Conservation (phyloP, 1,140 invertebrate species). For the Sitophilus oryzae region DNA sequence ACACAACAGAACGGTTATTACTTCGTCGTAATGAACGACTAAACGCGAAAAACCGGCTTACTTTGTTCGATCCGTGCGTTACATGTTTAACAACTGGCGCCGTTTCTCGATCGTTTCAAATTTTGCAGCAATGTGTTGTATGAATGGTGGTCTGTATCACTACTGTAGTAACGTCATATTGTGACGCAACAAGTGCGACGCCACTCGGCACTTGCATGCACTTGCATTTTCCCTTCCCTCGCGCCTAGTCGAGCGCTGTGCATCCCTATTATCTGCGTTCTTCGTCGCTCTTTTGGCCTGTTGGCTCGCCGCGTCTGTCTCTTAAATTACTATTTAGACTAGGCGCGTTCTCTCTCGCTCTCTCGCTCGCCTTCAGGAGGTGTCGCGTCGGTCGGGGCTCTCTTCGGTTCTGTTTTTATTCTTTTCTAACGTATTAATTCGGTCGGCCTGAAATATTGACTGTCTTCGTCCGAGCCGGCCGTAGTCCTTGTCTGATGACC, state of each 20-base stretch:
- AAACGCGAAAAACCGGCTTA: conserved; percentile 26
- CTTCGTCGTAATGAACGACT: conserved; percentile 1
- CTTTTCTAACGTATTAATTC: conserved; percentile 42
- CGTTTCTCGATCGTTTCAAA: conserved; percentile 29
- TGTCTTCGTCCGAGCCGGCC: conserved; percentile 9
- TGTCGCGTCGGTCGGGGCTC: conserved; percentile 30
- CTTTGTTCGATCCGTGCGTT: conserved; percentile 26
- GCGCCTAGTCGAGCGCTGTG: conserved; percentile 34
- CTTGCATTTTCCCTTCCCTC: conserved; percentile 42
- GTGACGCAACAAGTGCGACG: conserved; percentile 46
- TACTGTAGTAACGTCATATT: conserved; percentile 43
- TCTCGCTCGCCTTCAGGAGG: no score
- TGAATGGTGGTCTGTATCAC: conserved; percentile 41
- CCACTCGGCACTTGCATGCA: conserved; percentile 43
- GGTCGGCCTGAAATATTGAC: conserved; percentile 30
- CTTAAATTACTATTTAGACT: conserved; percentile 21
- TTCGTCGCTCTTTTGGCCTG: conserved; percentile 27
- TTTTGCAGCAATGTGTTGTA: conserved; percentile 38
- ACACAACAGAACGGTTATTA: conserved; percentile 4
- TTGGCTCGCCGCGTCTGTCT: conserved; percentile 23
- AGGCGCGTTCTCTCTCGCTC: conserved; percentile 23
- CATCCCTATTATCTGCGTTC: conserved; percentile 36
- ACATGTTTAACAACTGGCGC: conserved; percentile 31
- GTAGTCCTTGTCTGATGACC: conserved; percentile 35
- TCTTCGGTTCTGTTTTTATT: conserved; percentile 35